Percentiles rank a stretch among this genome's conserved stretches.
These are phyloP conservation scores for Poecilia wingei DNA, from an alignment of 2,797 vertebrate species.

Conservation along the genomic window DNA sequence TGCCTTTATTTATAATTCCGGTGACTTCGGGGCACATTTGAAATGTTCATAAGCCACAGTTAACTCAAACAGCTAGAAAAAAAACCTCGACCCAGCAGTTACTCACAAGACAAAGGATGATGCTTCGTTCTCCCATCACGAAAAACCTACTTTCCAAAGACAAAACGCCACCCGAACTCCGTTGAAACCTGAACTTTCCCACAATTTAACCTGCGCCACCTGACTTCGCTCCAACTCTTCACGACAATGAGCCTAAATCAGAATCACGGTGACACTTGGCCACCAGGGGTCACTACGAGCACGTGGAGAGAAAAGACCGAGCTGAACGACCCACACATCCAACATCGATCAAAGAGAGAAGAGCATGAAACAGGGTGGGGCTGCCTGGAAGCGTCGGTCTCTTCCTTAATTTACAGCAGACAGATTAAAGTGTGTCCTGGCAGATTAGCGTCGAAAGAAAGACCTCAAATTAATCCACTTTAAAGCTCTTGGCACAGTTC, in stretches of 20 bases:
- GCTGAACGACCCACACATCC: slow-evolving; percentile 5
- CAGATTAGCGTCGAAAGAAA: neutral
- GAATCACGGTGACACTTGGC: neutral
- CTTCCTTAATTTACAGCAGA: neutral
- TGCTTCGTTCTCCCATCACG: slow-evolving; percentile 61
- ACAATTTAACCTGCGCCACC: neutral
- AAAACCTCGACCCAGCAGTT: slow-evolving; percentile 1
- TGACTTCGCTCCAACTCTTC: neutral
- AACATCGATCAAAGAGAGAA: neutral
- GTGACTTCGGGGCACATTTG: neutral
- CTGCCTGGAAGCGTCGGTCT: neutral
- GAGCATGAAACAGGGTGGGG: slow-evolving; percentile 16
- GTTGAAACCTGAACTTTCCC: neutral
- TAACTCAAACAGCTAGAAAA: too few species aligned
- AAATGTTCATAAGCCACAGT: neutral
- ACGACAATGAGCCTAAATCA: neutral
- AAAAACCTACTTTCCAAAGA: neutral
- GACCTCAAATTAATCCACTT: neutral
- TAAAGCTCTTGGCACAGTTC: neutral
- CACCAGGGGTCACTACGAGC: neutral
- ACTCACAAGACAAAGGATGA: slow-evolving; percentile 67
- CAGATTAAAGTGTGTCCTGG: neutral
- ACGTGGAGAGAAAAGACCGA: neutral
- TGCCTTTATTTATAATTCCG: neutral
- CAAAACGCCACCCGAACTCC: neutral